Conservation (phyloP, 2,888 invertebrate genomes). For the Eupithecia subfuscata region DNA sequence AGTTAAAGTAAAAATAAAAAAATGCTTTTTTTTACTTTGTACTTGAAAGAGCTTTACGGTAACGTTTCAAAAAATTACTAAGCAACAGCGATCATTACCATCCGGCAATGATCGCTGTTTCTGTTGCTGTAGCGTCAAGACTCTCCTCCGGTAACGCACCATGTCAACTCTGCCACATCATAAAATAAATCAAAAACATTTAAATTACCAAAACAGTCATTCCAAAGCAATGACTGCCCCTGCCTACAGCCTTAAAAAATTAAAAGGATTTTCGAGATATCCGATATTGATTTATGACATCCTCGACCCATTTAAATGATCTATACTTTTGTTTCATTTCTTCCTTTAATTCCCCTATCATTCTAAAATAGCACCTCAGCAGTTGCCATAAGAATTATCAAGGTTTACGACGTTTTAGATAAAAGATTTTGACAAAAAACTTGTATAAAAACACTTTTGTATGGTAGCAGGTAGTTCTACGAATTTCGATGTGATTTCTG, state of each 20-base stretch:
- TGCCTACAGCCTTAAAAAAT: slow-evolving; percentile 36
- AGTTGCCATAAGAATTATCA: slow-evolving; percentile 10
- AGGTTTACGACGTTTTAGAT: slow-evolving; percentile 13
- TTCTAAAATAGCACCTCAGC: slow-evolving; percentile 7
- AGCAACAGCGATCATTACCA: not conserved
- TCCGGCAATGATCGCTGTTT: too few relatives aligned
- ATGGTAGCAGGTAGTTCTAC: slow-evolving; percentile 64
- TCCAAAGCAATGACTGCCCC: slow-evolving; percentile 31
- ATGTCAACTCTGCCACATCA: not conserved
- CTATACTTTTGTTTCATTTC: slow-evolving; percentile 58
- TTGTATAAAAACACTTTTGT: slow-evolving; percentile 52
- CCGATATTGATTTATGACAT: slow-evolving; percentile 63
- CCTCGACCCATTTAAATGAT: slow-evolving; percentile 51
- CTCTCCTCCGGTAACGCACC: not conserved
- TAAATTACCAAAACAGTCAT: slow-evolving; percentile 33
- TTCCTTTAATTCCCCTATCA: slow-evolving; percentile 33
- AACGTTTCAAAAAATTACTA: not conserved
- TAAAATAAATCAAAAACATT: slow-evolving; percentile 19
- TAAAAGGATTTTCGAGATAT: slow-evolving; percentile 49
- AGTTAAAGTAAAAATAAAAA: too few relatives aligned
- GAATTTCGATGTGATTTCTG: slow-evolving; percentile 62
- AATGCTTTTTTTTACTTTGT: too few relatives aligned
- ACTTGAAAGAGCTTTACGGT: too few relatives aligned
- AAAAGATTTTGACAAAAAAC: slow-evolving; percentile 40
- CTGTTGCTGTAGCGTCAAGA: too few relatives aligned